Base-by-base conservation (phyloP, 2,888 invertebrate genomes). In the Cloeon dipterum region DNA sequence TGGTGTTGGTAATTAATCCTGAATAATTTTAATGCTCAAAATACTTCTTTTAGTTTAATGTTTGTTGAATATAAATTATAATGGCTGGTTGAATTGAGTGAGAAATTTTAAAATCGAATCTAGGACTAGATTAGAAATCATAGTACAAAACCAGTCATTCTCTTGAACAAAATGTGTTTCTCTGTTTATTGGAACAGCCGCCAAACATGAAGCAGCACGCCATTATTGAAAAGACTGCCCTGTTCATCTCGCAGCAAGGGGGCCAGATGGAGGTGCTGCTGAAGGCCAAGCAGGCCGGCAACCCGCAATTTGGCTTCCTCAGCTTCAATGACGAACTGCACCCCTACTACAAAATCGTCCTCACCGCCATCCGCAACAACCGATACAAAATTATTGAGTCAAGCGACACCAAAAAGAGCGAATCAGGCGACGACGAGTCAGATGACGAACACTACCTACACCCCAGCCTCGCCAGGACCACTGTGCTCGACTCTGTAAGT, bases 241-340 rank as follows among this genome's bases (percentile, higher is more conserved):
- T 74, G 46, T 88, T 88, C 57, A 82, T 88, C 46, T 74, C 75
- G 46, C 67, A 71, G 35, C 91, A 94, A 52, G 96, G 96, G 0
- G 69, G 76, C 5, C 98, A 98, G 60, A 94, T 98, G 94, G 98
- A 98, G 62, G 93, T 98, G 46, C 66, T 98, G 10, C 76, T 98
- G 45, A 96, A 96, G 58, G 86, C 94, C 3, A 98, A 96, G 58
- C 98, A 98, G 57, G 68, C 81, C 0, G 75, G 78, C 51, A 96
- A 94, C 61, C 67, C 76, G 1, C 85, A 91, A 59, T 98, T 98
- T 59, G 69, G 77, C 44, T 98, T 98, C 59, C 63, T 98, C 40
- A 79, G 83, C 40, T 82, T 81, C 51, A 85, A 82, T 43, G 73
- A 85, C 40, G 57, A 62, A 1, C 62, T 96, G 26, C 75, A 94